Percentiles rank a stretch among this genome's conserved stretches.
Conservation (phyloP, 2,797 vertebrate species). For the Sarcoramphus papa region DNA sequence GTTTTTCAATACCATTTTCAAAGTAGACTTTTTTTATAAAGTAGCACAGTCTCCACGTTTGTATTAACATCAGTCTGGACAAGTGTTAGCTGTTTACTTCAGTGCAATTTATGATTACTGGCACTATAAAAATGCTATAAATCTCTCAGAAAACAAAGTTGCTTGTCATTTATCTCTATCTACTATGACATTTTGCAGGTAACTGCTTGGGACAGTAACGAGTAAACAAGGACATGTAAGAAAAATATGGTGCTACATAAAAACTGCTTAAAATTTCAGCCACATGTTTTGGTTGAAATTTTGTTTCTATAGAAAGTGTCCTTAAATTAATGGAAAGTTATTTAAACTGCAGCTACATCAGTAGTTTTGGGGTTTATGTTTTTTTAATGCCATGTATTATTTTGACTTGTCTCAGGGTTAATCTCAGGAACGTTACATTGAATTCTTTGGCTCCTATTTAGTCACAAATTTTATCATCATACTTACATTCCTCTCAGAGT, state of each 20-base stretch:
- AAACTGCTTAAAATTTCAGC: neutral
- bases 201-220: neutral
- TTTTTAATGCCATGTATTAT: neutral
- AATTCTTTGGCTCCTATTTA: neutral
- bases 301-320: neutral
- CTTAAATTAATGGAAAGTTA: neutral
- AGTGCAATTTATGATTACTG: neutral
- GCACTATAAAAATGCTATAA: neutral
- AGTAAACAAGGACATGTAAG: neutral
- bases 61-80: neutral
- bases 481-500: neutral
- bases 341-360: neutral
- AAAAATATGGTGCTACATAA: neutral
- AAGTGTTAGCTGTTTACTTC: neutral
- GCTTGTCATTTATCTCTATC: neutral
- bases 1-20: neutral
- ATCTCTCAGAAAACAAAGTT: neutral
- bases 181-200: neutral
- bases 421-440: neutral
- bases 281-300: neutral
- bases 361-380: neutral
- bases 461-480: neutral
- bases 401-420: neutral
- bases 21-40: neutral
- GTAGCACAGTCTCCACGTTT: neutral